These are phyloP conservation scores for Rhinoderma darwinii DNA, from an alignment of 2,113 vertebrate species.

Conservation along the genomic window DNA sequence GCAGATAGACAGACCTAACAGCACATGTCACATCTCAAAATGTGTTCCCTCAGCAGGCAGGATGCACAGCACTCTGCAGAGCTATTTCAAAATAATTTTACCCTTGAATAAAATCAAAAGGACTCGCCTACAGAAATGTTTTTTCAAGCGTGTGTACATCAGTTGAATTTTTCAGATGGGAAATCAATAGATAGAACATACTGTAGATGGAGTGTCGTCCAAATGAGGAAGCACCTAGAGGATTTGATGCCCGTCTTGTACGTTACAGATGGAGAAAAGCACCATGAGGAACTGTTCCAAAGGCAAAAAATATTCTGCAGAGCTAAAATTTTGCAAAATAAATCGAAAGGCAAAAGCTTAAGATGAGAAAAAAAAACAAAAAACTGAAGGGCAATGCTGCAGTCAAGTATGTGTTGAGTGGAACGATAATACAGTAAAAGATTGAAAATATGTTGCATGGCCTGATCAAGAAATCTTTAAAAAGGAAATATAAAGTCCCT, in stretches of 20 bases:
- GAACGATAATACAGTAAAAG: neutral
- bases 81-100: constrained; percentile 56
- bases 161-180: constrained; percentile 52
- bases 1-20: constrained; percentile 26
- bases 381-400: neutral
- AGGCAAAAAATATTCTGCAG: neutral
- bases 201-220: constrained; percentile 7
- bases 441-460: neutral
- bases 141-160: constrained; percentile 44
- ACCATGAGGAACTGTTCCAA: neutral
- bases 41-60: constrained; percentile 42
- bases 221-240: constrained; percentile 35
- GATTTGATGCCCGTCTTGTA: constrained; percentile 43
- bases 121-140: constrained; percentile 45
- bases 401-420: neutral
- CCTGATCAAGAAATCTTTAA: constrained; percentile 7
- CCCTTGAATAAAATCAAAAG: constrained; percentile 57
- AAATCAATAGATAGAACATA: constrained; percentile 57
- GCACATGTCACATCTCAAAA: constrained; percentile 45
- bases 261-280: constrained; percentile 4
- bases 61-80: constrained; percentile 27
- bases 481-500: too few species aligned
- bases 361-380: neutral
- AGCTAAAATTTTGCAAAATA: constrained; percentile 38
- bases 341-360: constrained; percentile 2